Percentiles rank a stretch among this genome's conserved stretches.
phyloP scores from a whole-genome alignment of 2,888 invertebrate species.

The Criorhina ranunculi region DNA sequence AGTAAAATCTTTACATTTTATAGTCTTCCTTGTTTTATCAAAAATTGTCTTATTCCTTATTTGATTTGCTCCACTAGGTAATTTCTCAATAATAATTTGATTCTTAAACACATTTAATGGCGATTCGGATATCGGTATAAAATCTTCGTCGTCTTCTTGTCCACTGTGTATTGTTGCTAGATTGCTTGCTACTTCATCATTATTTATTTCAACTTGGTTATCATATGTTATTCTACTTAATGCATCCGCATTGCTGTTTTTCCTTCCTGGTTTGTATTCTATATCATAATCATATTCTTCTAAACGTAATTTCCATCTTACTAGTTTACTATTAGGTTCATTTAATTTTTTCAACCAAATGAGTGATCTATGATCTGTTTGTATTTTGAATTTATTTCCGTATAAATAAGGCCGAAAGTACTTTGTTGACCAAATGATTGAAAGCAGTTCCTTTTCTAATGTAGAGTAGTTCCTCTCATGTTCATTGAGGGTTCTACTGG shows the following conservation, averaged over 20 bases:
- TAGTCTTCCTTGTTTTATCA: neutral
- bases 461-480: constrained; percentile 11
- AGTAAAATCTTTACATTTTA: constrained; percentile 2
- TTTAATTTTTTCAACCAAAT: neutral
- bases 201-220: neutral
- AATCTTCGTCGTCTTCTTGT: constrained; percentile 17
- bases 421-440: neutral
- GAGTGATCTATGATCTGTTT: too few relatives aligned
- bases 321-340: neutral
- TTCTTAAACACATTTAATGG: neutral
- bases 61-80: neutral
- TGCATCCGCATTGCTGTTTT: neutral
- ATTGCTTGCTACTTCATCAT: constrained; percentile 12
- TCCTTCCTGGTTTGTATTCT: neutral
- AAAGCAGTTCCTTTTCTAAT: neutral
- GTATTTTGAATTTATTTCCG: neutral
- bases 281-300: neutral
- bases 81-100: neutral
- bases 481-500: constrained; percentile 78
- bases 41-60: neutral
- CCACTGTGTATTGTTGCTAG: constrained; percentile 40
- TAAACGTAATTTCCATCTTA: too few relatives aligned
- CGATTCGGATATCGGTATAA: constrained; percentile 32
- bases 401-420: neutral
- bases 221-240: neutral